Conservation (phyloP, 2,888 invertebrate species). For the Conomelus anceps region DNA sequence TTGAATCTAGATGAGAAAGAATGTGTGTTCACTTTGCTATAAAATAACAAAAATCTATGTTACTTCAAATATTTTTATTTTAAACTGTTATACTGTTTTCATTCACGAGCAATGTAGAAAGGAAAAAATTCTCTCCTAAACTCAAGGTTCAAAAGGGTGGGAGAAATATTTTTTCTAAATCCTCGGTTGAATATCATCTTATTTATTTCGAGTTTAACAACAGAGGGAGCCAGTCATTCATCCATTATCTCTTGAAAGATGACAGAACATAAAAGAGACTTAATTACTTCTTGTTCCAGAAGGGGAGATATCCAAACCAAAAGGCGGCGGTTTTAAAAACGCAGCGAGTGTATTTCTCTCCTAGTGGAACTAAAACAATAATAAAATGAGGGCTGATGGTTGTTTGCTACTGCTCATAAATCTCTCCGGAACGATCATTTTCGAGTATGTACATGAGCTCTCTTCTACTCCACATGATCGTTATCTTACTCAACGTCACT, state of each 20-base stretch:
- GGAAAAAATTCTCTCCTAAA: neutral
- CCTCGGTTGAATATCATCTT: neutral
- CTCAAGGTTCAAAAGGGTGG: neutral
- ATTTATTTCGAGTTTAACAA: neutral
- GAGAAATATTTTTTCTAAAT: neutral
- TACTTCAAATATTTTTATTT: too few species aligned
- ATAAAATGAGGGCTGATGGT: neutral
- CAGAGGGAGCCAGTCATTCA: neutral
- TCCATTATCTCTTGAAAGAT: neutral
- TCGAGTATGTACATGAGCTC: neutral
- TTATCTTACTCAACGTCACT: neutral
- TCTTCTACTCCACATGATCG: too few species aligned
- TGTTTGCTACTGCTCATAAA: neutral
- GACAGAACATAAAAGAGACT: neutral
- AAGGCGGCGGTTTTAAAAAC: neutral
- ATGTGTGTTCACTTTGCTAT: too few species aligned
- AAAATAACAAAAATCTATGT: too few species aligned
- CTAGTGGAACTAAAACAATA: neutral
- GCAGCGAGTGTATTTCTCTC: neutral
- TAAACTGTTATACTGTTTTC: neutral
- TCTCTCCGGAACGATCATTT: neutral
- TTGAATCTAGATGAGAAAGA: too few species aligned
- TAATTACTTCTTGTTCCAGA: neutral
- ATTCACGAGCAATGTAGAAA: neutral
- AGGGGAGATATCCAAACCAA: neutral